Percentiles rank a stretch among this genome's conserved stretches.
phyloP scores from a whole-genome alignment of 2,797 vertebrate genomes.

The Ceyx erithaca region DNA sequence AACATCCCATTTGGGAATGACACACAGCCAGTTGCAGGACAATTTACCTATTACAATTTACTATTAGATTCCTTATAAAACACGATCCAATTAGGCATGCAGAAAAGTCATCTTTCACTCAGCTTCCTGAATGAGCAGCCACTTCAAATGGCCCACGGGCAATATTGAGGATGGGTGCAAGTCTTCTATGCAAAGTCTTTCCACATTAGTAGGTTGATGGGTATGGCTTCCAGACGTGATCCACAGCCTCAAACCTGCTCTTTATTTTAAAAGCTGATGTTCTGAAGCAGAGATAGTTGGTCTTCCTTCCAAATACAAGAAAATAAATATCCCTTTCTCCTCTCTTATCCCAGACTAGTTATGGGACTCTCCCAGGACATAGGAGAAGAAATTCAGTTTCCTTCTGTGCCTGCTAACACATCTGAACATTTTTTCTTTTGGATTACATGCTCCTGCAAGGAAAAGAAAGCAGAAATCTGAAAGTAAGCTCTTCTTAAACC shows the following conservation, averaged over 20 bases:
- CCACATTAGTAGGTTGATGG: too few relatives aligned
- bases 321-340: background rate
- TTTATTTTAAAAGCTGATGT: background rate
- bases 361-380: background rate
- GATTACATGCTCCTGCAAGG: background rate
- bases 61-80: background rate
- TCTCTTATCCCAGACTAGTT: background rate
- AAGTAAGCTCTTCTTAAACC: background rate
- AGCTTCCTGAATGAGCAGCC: background rate
- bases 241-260: background rate
- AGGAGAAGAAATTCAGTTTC: background rate
- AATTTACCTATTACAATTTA: too few relatives aligned
- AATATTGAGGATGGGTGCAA: background rate
- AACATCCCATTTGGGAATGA: background rate
- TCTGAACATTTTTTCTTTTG: background rate
- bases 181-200: background rate
- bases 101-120: background rate
- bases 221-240: background rate
- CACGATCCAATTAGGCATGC: background rate
- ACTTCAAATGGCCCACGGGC: background rate
- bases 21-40: rapidly evolving
- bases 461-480: background rate
- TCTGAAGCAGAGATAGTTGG: background rate
- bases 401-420: background rate
- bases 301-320: background rate